Evolutionary conservation across 1,140 invertebrate genomes (phyloP).

Genomic region (Habropoda laboriosa): DNA sequence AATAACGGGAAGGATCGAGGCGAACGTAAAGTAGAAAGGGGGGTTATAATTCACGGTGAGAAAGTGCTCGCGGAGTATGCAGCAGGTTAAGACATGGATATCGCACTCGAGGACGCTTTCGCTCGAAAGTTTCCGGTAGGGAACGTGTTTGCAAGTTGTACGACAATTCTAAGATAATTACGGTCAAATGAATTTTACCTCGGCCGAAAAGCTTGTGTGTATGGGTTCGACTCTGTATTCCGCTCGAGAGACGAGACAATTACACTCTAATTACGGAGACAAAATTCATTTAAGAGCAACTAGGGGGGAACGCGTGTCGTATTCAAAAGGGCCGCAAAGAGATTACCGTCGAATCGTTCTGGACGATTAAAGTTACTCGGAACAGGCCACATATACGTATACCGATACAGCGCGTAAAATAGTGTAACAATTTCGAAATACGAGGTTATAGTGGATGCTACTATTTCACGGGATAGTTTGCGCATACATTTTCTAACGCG

Average conservation of each 20-base stretch:
- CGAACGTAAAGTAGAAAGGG: neutral
- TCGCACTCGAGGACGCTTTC: no score
- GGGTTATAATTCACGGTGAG: neutral
- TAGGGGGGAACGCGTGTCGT: neutral
- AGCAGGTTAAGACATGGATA: neutral
- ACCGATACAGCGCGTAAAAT: no score
- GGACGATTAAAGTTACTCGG: neutral
- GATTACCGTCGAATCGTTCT: neutral
- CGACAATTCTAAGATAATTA: conserved; percentile 10
- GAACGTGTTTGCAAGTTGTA: neutral
- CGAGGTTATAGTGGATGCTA: neutral
- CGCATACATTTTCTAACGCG: conserved; percentile 14
- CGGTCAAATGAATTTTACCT: conserved; percentile 22
- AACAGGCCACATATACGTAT: neutral
- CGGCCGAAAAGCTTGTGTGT: neutral
- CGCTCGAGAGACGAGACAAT: conserved; percentile 2
- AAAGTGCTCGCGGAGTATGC: neutral
- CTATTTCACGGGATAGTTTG: neutral
- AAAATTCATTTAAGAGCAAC: neutral
- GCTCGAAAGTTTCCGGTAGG: neutral
- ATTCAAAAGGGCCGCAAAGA: neutral
- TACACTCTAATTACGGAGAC: conserved; percentile 4
- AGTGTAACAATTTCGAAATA: neutral
- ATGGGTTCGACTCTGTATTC: neutral
- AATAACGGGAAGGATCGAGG: neutral